Base-by-base conservation (phyloP, 2,888 invertebrate genomes). In the Malthinus seriepunctatus region DNA sequence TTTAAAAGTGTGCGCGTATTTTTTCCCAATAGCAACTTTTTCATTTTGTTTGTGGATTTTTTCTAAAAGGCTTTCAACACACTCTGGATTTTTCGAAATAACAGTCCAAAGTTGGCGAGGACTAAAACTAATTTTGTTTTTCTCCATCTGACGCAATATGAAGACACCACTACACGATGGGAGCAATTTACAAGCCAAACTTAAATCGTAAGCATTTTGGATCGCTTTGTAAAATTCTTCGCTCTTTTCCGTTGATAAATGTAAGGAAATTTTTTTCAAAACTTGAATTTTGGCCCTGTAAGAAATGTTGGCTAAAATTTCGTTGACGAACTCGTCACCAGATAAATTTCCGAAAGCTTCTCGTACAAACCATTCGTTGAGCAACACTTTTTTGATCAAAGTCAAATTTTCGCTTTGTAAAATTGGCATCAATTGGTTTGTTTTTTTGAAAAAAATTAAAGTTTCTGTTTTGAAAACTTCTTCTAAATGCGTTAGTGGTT, bases 271-370 rank as follows among this genome's bases (percentile, higher is more conserved):
- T 34, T 56, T 47, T 35, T 55, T 50, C 8, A 62, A 14, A 7
- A 65, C 8, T 39, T 63, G 61, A 32, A 60, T 10, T 34, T 62
- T 56, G 6, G 57, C 35, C 3, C 44, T 62, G 37, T 53, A 65
- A 6, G 65, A 63, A 23, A 59, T 33, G n/a, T 60, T 35, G 0
- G 62, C 53, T 7, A 65, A 57, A 34, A 62, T 44, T 11, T 60
- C 34, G 5, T 44, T 52, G 3, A 52, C 56, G 6, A 65, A 47
- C 8, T 35, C 23, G n/a, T 62, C 48, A 8, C 52, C 55, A 2
- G 10, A 52, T 10, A 62, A 12, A 32, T 50, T 39, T 11, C 31
- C 46, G 37, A 63, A 63, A 8, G 37, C 51, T n/a, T 53, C 32
- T 47, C 59, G 46, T 14, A 64, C 50, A 44, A 64, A 63, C 64